These are phyloP conservation scores for Drosophila nigromelanica DNA, from an alignment of 1,140 invertebrate species.

Conservation along the genomic window DNA sequence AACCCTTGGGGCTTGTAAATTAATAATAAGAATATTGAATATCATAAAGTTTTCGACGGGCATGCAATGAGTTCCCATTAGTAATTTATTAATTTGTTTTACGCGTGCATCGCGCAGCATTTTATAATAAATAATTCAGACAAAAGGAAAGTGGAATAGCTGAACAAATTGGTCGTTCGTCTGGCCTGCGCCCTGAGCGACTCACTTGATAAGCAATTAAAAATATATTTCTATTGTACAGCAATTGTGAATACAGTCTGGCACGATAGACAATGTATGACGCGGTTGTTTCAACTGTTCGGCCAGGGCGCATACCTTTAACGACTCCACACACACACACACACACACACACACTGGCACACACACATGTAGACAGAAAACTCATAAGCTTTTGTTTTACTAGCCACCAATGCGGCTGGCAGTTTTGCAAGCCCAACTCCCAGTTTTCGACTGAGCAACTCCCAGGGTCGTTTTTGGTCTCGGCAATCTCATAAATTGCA, in stretches of 20 bases:
- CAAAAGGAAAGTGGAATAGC: slow-evolving; percentile 2
- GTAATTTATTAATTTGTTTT: slow-evolving; percentile 47
- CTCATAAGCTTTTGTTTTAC: slow-evolving; percentile 80
- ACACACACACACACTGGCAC: slow-evolving; percentile 6
- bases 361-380: slow-evolving; percentile 33
- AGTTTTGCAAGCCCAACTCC: background rate
- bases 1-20: slow-evolving; percentile 23
- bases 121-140: slow-evolving; percentile 36
- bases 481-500: slow-evolving; percentile 81
- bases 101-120: slow-evolving; percentile 35
- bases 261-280: slow-evolving; percentile 31
- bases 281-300: slow-evolving; percentile 43
- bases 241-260: slow-evolving; percentile 41
- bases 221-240: slow-evolving; percentile 48
- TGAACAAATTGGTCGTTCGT: slow-evolving; percentile 29
- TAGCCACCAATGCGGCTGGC: slow-evolving; percentile 69
- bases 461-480: slow-evolving; percentile 41
- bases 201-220: slow-evolving; percentile 52
- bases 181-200: slow-evolving; percentile 4
- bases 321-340: slow-evolving; percentile 13
- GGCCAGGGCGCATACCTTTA: slow-evolving; percentile 39
- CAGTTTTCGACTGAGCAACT: slow-evolving; percentile 21
- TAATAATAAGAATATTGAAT: slow-evolving; percentile 42
- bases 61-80: slow-evolving; percentile 42
- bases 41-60: slow-evolving; percentile 34